These are phyloP conservation scores for Cryptocheilus praepositus DNA, from an alignment of 2,888 invertebrate genomes.

Conservation along the genomic window DNA sequence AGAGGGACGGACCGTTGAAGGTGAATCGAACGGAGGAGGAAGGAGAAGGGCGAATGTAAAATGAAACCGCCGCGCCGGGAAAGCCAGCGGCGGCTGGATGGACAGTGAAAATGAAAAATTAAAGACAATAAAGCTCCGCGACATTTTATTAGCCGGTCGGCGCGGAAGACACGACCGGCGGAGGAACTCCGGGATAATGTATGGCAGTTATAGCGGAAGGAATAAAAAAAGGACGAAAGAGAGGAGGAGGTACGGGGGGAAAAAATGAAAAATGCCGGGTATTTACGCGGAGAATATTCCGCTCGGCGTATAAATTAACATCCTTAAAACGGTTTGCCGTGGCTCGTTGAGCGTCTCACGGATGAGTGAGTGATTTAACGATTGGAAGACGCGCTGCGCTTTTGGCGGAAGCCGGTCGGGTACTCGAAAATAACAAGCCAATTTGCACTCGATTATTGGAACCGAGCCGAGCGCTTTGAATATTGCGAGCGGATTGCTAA, in stretches of 20 bases:
- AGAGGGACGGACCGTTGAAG: neutral
- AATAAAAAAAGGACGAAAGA: constrained; percentile 24
- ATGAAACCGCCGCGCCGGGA: neutral
- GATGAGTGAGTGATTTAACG: no score
- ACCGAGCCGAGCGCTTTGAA: no score
- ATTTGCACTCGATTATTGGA: no score
- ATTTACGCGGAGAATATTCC: constrained; percentile 22
- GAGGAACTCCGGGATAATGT: constrained; percentile 17
- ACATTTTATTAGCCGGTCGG: constrained; percentile 26
- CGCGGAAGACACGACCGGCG: constrained; percentile 1
- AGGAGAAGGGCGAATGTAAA: constrained; percentile 20
- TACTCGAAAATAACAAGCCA: no score
- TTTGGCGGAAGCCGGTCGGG: no score
- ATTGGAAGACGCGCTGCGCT: no score
- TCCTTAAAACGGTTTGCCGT: constrained; percentile 16
- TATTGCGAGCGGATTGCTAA: no score
- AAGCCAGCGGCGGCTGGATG: neutral
- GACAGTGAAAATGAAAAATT: constrained; percentile 31
- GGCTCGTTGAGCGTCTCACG: no score
- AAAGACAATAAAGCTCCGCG: constrained; percentile 26
- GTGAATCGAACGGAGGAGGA: constrained; percentile 7
- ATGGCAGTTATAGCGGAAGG: constrained; percentile 12
- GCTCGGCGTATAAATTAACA: constrained; percentile 30
- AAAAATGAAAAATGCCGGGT: constrained; percentile 33
- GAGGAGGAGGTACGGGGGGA: constrained; percentile 8